A percentile compares a stretch with the other conserved stretches of the same genome.
Conservation (phyloP, 2,797 vertebrate genomes). For the Cheirogaleus major region DNA sequence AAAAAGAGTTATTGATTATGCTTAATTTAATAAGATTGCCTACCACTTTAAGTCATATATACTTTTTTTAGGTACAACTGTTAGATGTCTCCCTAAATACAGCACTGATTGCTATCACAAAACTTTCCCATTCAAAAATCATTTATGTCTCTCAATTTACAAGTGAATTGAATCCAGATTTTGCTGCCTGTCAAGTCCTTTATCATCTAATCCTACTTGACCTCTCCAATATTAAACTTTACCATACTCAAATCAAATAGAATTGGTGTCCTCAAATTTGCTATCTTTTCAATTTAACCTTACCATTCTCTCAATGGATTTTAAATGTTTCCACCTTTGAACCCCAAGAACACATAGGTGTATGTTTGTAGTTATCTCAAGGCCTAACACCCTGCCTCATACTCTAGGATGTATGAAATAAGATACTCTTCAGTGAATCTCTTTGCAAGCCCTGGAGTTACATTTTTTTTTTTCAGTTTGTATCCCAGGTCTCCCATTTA, state of each 20-base stretch:
- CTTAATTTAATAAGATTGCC: background rate
- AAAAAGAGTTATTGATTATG: background rate
- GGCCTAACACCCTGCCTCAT: background rate
- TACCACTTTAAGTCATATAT: background rate
- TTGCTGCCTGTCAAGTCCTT: background rate
- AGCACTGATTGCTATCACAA: background rate
- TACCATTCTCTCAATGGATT: background rate
- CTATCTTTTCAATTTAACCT: background rate
- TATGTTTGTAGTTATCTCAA: background rate
- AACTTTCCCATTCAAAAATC: background rate
- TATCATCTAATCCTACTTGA: background rate
- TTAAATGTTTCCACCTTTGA: background rate
- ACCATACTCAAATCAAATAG: background rate
- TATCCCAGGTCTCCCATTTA: background rate
- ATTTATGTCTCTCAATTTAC: background rate
- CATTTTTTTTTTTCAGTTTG: background rate
- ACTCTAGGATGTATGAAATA: background rate
- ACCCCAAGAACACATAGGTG: background rate
- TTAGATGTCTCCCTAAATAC: background rate
- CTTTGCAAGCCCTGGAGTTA: background rate
- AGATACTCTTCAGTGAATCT: background rate
- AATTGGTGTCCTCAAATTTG: background rate
- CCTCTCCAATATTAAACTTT: background rate
- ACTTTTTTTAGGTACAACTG: background rate
- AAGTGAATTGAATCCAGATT: constrained; percentile 38